Evolutionary conservation across 23 tunicate genomes (phyloP).

Genomic region (Phallusia fumigata): DNA sequence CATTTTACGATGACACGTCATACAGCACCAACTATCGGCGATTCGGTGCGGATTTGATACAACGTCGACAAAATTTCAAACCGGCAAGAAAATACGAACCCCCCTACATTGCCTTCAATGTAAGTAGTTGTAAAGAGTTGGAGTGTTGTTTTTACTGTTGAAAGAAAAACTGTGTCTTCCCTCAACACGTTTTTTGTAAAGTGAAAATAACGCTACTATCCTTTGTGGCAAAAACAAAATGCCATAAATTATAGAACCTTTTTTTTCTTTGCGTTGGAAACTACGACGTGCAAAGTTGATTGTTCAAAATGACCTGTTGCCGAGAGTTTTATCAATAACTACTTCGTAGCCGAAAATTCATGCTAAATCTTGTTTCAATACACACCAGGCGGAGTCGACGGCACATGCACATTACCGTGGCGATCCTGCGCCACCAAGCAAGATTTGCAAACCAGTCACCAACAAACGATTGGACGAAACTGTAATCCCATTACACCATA

Average conservation of each 20-base stretch:
- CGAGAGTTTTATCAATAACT: too few relatives aligned
- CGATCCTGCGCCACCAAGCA: constrained; percentile 51
- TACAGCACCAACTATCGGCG: constrained; percentile 29
- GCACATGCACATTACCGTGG: constrained; percentile 62
- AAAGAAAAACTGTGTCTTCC: too few relatives aligned
- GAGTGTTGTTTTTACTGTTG: neutral
- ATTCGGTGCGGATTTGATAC: neutral
- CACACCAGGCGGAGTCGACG: constrained; percentile 40
- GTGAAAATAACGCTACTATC: too few relatives aligned
- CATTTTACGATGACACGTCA: constrained; percentile 40
- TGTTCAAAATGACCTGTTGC: too few relatives aligned
- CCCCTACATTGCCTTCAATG: constrained; percentile 35
- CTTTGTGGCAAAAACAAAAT: too few relatives aligned
- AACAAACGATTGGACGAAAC: constrained; percentile 26
- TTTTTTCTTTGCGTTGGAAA: too few relatives aligned
- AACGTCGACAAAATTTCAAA: constrained; percentile 26
- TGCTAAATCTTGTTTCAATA: neutral
- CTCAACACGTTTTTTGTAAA: too few relatives aligned
- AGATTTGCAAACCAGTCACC: constrained; percentile 37
- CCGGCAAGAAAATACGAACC: constrained; percentile 35
- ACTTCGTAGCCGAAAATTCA: too few relatives aligned
- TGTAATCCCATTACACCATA: neutral
- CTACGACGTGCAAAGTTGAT: too few relatives aligned
- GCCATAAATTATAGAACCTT: neutral
- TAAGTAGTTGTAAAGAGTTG: neutral